Evolutionary conservation across 2,113 vertebrate genomes (phyloP), one percentile per base, ranked within the genome.

Genomic region (Tiliqua scincoides): DNA sequence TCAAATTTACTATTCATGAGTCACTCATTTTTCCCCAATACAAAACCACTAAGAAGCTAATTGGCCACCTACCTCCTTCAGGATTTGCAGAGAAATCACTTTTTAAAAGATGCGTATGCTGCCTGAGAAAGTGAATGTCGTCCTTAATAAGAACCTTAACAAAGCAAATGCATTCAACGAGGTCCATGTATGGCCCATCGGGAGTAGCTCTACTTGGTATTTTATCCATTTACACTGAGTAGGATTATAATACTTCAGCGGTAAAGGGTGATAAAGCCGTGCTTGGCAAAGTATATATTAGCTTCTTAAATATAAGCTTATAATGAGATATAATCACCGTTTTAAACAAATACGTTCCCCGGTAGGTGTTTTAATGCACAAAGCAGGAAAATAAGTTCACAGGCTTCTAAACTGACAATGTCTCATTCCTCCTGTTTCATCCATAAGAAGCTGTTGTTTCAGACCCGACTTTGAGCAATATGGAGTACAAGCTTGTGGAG

Each of bases 261-360:
- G 25, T 91, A 92, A 90, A 90, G 90, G 93, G 30, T 92, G 82
- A 68, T 90, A 91, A 94, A 94, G 71, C 88, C 94, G 88, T 87
- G 84, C 82, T 91, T 86, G 75, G 70, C 80, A 93, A 91, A 95
- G 84, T 88, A 91, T 93, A 88, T 87, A 94, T 92, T 93, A 95
- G 92, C 92, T 94, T 91, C 93, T 93, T 93, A 95, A 94, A 85
- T n/a, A 82, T 94, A 94, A 95, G 93, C 93, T 94, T 88, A 91
- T 94, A 93, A 93, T 94, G 90, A 92, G 92, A 95, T 94, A 91
- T 95, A 84, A 95, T 81, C 82, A 93, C 83, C 61, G 75, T 93
- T 90, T 94, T 95, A 91, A 94, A 95, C 91, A 95, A 93, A 92
- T 88, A 52, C n/a, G 71, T 91, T 92, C 87, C 48, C 91, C 80